Percentiles rank a stretch among this genome's conserved stretches.
These are phyloP conservation scores for Trichogramma dendrolimi DNA, from an alignment of 2,888 invertebrate species.

Conservation along the genomic window DNA sequence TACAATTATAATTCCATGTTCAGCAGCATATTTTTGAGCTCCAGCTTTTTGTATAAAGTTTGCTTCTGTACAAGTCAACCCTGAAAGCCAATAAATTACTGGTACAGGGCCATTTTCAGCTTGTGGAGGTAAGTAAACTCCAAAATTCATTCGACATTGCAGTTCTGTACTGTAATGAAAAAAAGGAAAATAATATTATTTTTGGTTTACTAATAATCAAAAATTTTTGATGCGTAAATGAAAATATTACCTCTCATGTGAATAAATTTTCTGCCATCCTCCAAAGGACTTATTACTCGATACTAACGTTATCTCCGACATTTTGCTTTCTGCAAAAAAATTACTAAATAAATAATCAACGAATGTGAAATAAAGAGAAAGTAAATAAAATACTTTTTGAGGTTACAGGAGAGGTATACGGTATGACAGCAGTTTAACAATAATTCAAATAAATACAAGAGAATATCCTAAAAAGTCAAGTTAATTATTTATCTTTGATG, in stretches of 20 bases:
- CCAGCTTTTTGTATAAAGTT: conserved; percentile 95
- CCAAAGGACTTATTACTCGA: conserved; percentile 73
- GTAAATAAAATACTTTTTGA: no score
- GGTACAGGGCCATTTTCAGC: conserved; percentile 65
- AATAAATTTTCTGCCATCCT: conserved; percentile 80
- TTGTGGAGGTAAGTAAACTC: conserved; percentile 82
- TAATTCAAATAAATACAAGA: no score
- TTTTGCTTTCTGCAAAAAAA: conserved; percentile 47
- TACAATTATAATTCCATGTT: conserved; percentile 81
- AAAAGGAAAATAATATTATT: neutral
- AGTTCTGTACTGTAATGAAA: conserved; percentile 59
- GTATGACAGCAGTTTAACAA: no score
- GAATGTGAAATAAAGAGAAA: no score
- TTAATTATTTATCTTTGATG: no score
- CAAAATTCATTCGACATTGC: conserved; percentile 90
- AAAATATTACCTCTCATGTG: conserved; percentile 65
- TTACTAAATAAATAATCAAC: neutral
- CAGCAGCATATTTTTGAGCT: conserved; percentile 85
- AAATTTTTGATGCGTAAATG: neutral
- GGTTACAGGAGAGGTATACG: no score
- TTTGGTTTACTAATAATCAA: neutral
- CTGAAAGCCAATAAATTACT: conserved; percentile 87
- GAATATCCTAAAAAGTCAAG: no score
- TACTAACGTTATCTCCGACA: conserved; percentile 60
- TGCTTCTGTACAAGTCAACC: conserved; percentile 88